Percentiles rank a stretch among this genome's conserved stretches.
Conservation (phyloP, 2,888 invertebrate genomes). For the Diogma glabrata region DNA sequence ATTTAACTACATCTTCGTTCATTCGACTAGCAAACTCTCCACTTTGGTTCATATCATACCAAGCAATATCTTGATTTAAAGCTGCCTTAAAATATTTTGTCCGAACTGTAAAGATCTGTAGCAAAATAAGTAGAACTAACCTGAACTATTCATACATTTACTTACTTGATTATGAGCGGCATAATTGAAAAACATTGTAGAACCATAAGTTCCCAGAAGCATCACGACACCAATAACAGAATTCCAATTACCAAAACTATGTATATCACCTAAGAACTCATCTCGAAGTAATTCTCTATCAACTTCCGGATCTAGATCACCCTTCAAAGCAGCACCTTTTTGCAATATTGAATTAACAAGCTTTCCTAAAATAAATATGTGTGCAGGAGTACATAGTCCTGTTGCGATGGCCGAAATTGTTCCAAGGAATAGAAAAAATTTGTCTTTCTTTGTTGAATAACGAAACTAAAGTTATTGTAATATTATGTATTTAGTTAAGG, state of each 20-base stretch:
- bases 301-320: conserved; percentile 15
- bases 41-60: conserved; percentile 60
- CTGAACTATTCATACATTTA: not conserved
- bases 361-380: conserved; percentile 54
- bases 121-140: no score
- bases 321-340: conserved; percentile 19
- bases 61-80: conserved; percentile 61
- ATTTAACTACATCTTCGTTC: conserved; percentile 62
- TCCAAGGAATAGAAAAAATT: conserved; percentile 44
- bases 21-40: conserved; percentile 64
- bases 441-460: conserved; percentile 49
- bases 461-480: conserved; percentile 51
- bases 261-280: conserved; percentile 40
- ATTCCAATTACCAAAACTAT: conserved; percentile 49
- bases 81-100: conserved; percentile 53
- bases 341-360: conserved; percentile 43
- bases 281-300: conserved; percentile 20
- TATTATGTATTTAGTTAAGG: no score
- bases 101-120: conserved; percentile 49
- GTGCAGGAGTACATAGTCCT: conserved; percentile 53
- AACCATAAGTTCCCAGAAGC: conserved; percentile 49
- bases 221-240: conserved; percentile 46
- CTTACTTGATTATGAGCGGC: conserved; percentile 57
- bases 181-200: conserved; percentile 56
- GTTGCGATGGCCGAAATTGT: conserved; percentile 44